Base-by-base conservation (phyloP, 2,797 vertebrate species). In the Intellagama lesueurii region DNA sequence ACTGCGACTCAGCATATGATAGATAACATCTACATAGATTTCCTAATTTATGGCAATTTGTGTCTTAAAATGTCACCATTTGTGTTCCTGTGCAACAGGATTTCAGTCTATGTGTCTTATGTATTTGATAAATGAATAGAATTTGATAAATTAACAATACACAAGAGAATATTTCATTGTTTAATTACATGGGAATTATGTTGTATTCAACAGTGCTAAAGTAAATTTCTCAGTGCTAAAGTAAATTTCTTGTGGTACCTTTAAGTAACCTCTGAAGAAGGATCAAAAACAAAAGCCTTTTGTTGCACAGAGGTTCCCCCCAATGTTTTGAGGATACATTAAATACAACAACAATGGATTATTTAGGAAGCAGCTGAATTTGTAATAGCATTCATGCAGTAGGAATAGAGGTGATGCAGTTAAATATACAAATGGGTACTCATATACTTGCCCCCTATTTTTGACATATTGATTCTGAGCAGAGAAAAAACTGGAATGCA, bases 101-200 rank as follows among this genome's bases (percentile, higher is more conserved):
- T 5, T 56, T 56, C 60, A 64, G 60, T 12, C 60, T 32, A 4
- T 47, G 22, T 78, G 5, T 11, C 8, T 78, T 35, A 26, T 78
- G 19, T 24, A 68, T 64, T 66, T 77, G 75, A 49, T 86, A 68
- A 77, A 86, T 66, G 30, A 77, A 86, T 56, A 56, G 12, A 78
- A 64, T 64, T 66, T 77, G 75, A 47, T 86, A 68, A 66, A 86
- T 66, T 64, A 66, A 86, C 60, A 68, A 14, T 30, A 35, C 75
- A 49, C 44, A 14, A 68, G 64, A 86, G 9, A 16, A 68, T 68
- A n/a, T 77, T 66, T 60, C 35, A 44, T 77, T 49, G 8, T 44
- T 86, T 86, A 86, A 79, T 86, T 86, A 79, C 35, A 83, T 83
- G 66, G 14, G 40, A 70, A 49, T 44, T 82, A 40, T 40, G 22